These are phyloP conservation scores for Sisyra terminalis DNA, from an alignment of 2,888 invertebrate species.

Conservation along the genomic window DNA sequence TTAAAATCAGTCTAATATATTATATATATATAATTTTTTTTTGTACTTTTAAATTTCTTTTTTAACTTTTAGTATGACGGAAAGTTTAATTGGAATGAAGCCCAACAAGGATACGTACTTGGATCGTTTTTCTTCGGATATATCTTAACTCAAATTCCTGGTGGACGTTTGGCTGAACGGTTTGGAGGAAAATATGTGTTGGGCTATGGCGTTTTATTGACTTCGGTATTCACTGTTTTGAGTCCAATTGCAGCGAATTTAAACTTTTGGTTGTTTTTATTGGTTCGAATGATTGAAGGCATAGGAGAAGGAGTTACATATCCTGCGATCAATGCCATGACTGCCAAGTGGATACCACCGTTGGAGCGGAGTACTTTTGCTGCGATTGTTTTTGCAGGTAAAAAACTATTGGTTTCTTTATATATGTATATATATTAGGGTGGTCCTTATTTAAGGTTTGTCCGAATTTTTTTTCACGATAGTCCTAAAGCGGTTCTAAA, in stretches of 20 bases:
- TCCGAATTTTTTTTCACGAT: too few species aligned
- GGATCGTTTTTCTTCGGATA: conserved; percentile 77
- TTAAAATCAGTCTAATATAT: too few species aligned
- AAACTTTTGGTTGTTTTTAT: conserved; percentile 49
- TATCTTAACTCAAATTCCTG: conserved; percentile 66
- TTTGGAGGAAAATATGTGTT: conserved; percentile 80
- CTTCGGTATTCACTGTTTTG: conserved; percentile 68
- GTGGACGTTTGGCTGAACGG: conserved; percentile 67
- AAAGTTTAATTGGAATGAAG: conserved; percentile 63
- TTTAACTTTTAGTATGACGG: conserved; percentile 37
- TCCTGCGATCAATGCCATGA: conserved; percentile 90
- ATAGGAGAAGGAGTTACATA: conserved; percentile 82
- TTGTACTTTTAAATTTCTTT: not conserved
- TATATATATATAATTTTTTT: too few species aligned
- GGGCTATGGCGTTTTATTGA: conserved; percentile 64
- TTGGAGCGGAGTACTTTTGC: conserved; percentile 80
- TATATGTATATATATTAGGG: too few species aligned
- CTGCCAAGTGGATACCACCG: conserved; percentile 87
- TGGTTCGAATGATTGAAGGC: conserved; percentile 64
- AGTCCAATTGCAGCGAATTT: conserved; percentile 66
- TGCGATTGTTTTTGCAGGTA: conserved; percentile 70
- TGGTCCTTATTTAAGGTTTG: too few species aligned
- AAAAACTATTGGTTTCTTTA: too few species aligned
- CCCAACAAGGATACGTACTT: conserved; percentile 62
- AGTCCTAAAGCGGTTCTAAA: too few species aligned